phyloP scores from a whole-genome alignment of 2,113 vertebrate species.

The Hassar affinis region DNA sequence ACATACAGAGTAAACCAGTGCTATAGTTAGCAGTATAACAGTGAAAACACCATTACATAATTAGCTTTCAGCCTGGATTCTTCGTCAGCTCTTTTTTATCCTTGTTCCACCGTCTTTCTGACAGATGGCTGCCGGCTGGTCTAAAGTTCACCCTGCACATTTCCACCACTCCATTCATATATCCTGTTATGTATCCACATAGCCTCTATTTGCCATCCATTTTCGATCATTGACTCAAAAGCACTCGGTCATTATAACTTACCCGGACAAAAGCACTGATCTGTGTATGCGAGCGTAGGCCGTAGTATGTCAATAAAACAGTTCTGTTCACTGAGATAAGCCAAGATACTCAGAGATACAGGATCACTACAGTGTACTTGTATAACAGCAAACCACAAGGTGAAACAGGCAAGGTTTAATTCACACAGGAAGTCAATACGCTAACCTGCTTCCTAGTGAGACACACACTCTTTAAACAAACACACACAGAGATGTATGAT shows the following conservation, averaged over 20 bases:
- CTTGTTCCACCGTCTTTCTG: slow-evolving; percentile 28
- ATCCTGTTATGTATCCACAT: slow-evolving; percentile 22
- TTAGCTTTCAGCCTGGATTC: not conserved
- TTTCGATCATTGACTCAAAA: not conserved
- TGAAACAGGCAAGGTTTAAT: not conserved
- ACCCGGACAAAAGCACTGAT: not conserved
- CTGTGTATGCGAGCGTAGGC: not conserved
- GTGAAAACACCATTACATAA: slow-evolving; percentile 38
- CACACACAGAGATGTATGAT: not conserved
- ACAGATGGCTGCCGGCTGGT: not conserved
- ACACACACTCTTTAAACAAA: not conserved
- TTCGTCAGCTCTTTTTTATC: slow-evolving; percentile 3
- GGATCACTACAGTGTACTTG: not conserved
- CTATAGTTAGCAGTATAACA: slow-evolving; percentile 34
- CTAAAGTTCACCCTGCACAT: slow-evolving; percentile 25
- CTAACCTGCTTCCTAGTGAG: slow-evolving; percentile 4
- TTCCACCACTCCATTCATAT: slow-evolving; percentile 2
- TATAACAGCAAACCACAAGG: not conserved
- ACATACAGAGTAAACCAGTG: slow-evolving; percentile 15
- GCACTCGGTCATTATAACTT: not conserved
- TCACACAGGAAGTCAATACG: slow-evolving; percentile 21
- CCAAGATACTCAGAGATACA: not conserved
- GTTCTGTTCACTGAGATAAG: not conserved
- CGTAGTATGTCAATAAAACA: not conserved
- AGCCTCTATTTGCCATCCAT: not conserved